Base-by-base conservation (phyloP, 1,140 invertebrate species). In the Calycopis cecrops region DNA sequence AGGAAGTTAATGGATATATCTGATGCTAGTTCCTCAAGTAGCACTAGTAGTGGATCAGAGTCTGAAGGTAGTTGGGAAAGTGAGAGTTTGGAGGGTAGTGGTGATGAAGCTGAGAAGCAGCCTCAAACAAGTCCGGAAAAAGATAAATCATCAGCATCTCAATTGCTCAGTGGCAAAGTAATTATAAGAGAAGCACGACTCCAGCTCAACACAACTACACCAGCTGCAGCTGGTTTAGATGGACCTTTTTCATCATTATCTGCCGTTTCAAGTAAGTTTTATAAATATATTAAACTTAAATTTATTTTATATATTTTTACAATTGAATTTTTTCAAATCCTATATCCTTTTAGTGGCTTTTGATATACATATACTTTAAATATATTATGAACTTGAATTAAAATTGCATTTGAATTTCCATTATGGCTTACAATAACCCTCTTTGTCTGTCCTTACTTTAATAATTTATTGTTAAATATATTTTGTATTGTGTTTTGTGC, bases 161-260 rank as follows among this genome's bases (percentile, higher is more conserved):
- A 88, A 59, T 70, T 91, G 33, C 85, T 90, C 33, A 89, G 91
- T 62, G 90, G 91, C 1, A 92, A 92, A 74, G 90, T 93, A n/a
- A 91, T 94, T 49, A 88, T 93, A 42, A 88, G 92, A 55, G 92
- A 94, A 76, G 92, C 92, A 7, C 88, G 92, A 63, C 77, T 94
- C 56, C 92, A 93, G 65, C 69, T 94, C 60, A 90, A 91, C 67
- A 87, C 88, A 61, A 87, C 91, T 69, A 65, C 88, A 35, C 79
- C 87, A 50, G 63, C 77, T 37, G 68, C 75, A 55, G 71, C 77
- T 60, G 89, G 90, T 6, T 84, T 90, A 9, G 91, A 92, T 83
- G 92, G 92, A 40, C 91, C 92, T 50, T 93, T 93, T 66, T 92
- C 92, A 35, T 89, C 88, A 38, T 89, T 88, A 34, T 66, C 73